A percentile compares a stretch with the other conserved stretches of the same genome.
Evolutionary conservation across 2,113 vertebrate species (phyloP).

Genomic region (Melanocharis versteri): DNA sequence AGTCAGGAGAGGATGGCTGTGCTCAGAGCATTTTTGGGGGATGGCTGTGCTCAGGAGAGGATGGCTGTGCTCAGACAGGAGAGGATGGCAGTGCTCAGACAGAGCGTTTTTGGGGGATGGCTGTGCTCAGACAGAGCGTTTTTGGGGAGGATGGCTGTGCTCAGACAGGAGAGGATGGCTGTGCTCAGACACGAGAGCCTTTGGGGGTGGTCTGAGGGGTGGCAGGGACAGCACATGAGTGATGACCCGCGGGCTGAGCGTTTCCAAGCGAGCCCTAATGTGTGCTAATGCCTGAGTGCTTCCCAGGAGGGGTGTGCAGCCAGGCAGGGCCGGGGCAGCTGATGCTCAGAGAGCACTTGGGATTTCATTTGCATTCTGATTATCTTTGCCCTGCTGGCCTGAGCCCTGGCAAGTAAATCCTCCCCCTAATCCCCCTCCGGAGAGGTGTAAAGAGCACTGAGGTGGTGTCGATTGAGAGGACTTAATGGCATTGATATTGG

Average conservation of each 20-base stretch:
- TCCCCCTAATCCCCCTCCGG: conserved; percentile 13
- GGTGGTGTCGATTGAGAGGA: conserved; percentile 8
- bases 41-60: no score
- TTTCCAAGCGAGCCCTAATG: conserved; percentile 22
- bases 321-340: conserved; percentile 17
- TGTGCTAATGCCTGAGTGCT: conserved; percentile 2
- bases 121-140: no score
- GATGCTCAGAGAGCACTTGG: background rate
- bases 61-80: no score
- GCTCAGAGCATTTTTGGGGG: no score
- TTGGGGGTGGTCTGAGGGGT: background rate
- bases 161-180: background rate
- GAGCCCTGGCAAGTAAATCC: conserved; percentile 51
- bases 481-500: conserved; percentile 22
- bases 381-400: conserved; percentile 48
- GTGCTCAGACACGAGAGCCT: background rate
- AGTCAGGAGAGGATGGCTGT: no score
- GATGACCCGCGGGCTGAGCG: background rate
- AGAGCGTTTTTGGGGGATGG: no score
- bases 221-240: background rate
- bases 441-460: conserved; percentile 50
- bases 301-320: conserved; percentile 27
- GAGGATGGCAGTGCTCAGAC: no score
- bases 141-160: background rate
- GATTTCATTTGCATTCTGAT: conserved; percentile 53